Conservation (phyloP, 2,888 invertebrate species). For the Dugesia japonica region DNA sequence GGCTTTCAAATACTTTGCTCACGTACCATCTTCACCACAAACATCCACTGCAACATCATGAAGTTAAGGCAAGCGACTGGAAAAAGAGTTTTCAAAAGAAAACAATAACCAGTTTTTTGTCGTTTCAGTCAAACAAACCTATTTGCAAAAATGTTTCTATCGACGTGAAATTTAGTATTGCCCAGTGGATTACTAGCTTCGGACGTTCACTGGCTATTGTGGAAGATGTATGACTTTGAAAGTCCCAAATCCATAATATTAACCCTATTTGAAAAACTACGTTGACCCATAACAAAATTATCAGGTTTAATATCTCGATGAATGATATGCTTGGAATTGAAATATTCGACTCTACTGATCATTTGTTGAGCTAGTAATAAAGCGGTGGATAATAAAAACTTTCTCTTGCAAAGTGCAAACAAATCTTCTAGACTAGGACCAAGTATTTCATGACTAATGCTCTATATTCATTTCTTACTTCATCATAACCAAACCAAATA, state of each 20-base stretch:
- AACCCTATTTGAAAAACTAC: slow-evolving; percentile 48
- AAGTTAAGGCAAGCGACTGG: too few species aligned
- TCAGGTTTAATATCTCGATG: slow-evolving; percentile 66
- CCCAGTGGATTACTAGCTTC: too few species aligned
- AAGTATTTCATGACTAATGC: slow-evolving; percentile 94
- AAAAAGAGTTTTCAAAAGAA: too few species aligned
- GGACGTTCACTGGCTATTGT: too few species aligned
- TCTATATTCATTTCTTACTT: slow-evolving; percentile 50
- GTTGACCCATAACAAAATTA: slow-evolving; percentile 52
- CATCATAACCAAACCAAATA: slow-evolving; percentile 31
- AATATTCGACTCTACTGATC: slow-evolving; percentile 74
- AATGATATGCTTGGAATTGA: slow-evolving; percentile 96
- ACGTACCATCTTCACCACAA: too few species aligned
- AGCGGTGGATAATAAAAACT: slow-evolving; percentile 97
- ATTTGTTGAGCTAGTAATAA: slow-evolving; percentile 86
- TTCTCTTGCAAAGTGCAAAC: slow-evolving; percentile 93
- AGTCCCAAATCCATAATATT: slow-evolving; percentile 82
- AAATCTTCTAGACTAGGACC: slow-evolving; percentile 94
- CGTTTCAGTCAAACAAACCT: too few species aligned
- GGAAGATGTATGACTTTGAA: slow-evolving; percentile 96
- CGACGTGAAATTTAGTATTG: too few species aligned
- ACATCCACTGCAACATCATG: too few species aligned
- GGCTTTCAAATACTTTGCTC: too few species aligned
- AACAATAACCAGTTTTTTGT: too few species aligned
- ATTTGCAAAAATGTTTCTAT: too few species aligned